phyloP scores from a whole-genome alignment of 2,888 invertebrate species.

The Spisula subtruncata region DNA sequence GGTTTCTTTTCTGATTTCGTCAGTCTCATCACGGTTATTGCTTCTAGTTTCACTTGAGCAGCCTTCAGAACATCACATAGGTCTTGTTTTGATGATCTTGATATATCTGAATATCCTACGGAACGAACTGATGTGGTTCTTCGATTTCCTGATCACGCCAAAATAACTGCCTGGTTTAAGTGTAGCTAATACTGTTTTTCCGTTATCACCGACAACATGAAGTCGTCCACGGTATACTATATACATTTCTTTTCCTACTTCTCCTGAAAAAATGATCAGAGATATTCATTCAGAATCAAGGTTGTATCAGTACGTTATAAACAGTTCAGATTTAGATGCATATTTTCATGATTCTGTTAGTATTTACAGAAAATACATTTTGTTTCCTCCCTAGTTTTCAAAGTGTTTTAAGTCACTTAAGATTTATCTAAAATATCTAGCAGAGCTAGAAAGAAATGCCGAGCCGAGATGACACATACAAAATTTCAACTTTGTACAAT shows the following conservation, averaged over 20 bases:
- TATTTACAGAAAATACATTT: no score
- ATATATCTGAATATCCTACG: constrained; percentile 99
- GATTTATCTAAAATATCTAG: no score
- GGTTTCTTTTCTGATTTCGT: constrained; percentile 96
- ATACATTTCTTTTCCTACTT: constrained; percentile 99
- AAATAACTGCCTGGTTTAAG: constrained; percentile 99
- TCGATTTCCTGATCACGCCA: constrained; percentile 99
- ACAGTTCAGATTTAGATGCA: no score
- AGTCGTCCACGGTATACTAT: constrained; percentile 97
- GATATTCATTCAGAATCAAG: no score
- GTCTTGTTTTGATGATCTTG: constrained; percentile 99
- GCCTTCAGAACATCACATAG: constrained; percentile 98
- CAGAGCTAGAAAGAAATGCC: no score
- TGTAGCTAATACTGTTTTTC: constrained; percentile 98
- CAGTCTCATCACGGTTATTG: constrained; percentile 98
- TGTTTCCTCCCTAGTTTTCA: no score
- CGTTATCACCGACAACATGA: constrained; percentile 92
- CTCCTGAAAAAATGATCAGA: constrained; percentile 91
- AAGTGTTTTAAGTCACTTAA: no score
- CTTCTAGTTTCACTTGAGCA: constrained; percentile 93
- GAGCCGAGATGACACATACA: no score
- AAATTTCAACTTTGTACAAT: no score
- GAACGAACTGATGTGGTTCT: constrained; percentile 99
- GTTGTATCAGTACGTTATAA: no score
- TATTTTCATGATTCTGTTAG: no score